Evolutionary conservation across 1,140 invertebrate species (phyloP).

Genomic region (Eriocheir sinensis): DNA sequence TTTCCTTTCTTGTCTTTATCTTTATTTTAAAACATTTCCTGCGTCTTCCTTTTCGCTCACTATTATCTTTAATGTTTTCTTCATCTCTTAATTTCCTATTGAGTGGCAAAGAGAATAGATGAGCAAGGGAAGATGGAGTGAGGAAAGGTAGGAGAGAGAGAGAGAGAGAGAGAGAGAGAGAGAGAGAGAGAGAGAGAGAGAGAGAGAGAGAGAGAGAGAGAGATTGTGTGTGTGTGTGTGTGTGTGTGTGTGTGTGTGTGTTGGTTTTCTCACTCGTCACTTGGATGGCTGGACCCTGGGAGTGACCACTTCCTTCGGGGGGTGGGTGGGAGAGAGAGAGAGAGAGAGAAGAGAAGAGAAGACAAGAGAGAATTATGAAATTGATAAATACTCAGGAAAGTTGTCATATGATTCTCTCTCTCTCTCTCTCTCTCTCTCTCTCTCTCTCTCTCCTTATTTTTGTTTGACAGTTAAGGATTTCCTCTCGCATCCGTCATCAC

Average conservation of each 20-base stretch:
- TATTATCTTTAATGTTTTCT: neutral
- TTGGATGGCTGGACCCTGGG: neutral
- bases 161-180: neutral
- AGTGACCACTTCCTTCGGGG: neutral
- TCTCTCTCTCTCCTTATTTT: too few relatives aligned
- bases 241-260: neutral
- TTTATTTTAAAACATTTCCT: too few relatives aligned
- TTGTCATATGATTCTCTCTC: too few relatives aligned
- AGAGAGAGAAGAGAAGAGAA: slow-evolving; percentile 23
- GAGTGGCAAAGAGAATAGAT: neutral
- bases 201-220: neutral
- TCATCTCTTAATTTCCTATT: neutral
- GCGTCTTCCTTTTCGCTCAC: neutral
- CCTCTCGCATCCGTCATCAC: too few relatives aligned
- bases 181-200: neutral
- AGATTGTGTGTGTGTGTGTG: too few relatives aligned
- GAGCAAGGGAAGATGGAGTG: neutral
- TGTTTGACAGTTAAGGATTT: too few relatives aligned
- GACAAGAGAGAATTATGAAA: neutral
- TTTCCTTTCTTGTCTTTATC: too few relatives aligned
- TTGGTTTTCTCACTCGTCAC: neutral
- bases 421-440: too few relatives aligned
- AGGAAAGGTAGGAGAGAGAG: neutral
- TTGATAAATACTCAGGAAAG: too few relatives aligned
- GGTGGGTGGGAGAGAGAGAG: slow-evolving; percentile 19